phyloP scores from a whole-genome alignment of 1,140 invertebrate species.

The Sweltsa coloradensis region DNA sequence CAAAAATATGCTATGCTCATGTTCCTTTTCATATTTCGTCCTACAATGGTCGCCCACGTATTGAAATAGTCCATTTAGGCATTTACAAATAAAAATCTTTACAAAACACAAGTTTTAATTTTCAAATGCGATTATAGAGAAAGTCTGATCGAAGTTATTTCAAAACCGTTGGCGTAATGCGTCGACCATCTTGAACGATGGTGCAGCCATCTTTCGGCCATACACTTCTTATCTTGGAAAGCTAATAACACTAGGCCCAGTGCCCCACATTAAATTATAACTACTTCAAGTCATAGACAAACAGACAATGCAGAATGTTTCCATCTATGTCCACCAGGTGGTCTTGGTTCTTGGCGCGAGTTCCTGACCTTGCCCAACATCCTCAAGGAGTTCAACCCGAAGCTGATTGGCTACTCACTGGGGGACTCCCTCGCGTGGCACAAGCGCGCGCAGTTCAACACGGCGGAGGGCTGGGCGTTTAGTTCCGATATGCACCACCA shows the following conservation, averaged over 20 bases:
- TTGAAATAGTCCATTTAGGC: too few species aligned
- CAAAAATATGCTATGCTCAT: too few species aligned
- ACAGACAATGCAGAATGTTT: background rate
- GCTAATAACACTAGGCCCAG: background rate
- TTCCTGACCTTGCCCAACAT: slow-evolving; percentile 44
- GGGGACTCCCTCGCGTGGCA: slow-evolving; percentile 34
- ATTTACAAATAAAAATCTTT: too few species aligned
- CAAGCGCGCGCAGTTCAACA: slow-evolving; percentile 36
- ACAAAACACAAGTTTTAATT: too few species aligned
- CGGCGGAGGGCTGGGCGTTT: slow-evolving; percentile 45
- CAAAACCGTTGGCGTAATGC: too few species aligned
- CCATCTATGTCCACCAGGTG: slow-evolving; percentile 29
- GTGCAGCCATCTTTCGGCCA: too few species aligned
- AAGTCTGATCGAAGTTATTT: too few species aligned
- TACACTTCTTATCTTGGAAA: background rate
- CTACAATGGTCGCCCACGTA: too few species aligned
- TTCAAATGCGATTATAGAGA: too few species aligned
- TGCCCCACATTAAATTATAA: background rate
- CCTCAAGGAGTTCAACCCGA: slow-evolving; percentile 48
- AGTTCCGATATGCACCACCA: slow-evolving; percentile 46
- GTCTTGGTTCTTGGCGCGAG: slow-evolving; percentile 42
- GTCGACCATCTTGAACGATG: too few species aligned
- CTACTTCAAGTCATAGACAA: background rate
- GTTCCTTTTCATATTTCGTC: too few species aligned
- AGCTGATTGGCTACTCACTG: slow-evolving; percentile 42